Base-by-base conservation (phyloP, 2,797 vertebrate genomes). In the Strix occidentalis region DNA sequence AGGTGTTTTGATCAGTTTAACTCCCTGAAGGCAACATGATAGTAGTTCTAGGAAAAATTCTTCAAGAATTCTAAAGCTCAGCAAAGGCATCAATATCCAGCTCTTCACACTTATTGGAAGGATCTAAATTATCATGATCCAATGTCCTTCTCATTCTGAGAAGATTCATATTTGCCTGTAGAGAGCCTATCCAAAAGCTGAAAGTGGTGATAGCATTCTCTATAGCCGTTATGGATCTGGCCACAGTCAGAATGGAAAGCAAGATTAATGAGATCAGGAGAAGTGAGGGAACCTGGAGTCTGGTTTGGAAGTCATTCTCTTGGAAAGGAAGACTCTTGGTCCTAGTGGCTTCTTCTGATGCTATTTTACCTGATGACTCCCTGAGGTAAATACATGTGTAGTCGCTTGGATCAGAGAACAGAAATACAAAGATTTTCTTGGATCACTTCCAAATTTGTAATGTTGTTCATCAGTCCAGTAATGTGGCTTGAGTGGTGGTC, bases 111-210 rank as follows among this genome's bases (percentile, higher is more conserved):
- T n/a, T 74, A 45, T 7, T 50, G 28, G 31, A 74, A 60, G 5
- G 13, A 69, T 24, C 5, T 12, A 31, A 84, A 58, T 5, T 9
- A 46, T 74, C 29, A 18, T 21, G 29, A 63, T 37, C 7, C 18
- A 65, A 20, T 29, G 37, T 65, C 12, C 15, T 84, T 82, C 16
- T 83, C 43, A 24, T 15, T 46, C 7, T 41, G 19, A 69, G 25
- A 71, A 48, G 15, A 53, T 61, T 54, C 26, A 1, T 57, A 29
- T 50, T 33, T 83, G 20, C 9, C 16, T n/a, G 4, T n/a, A 77
- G 10, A 76, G 6, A 1, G 1, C 3, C 26, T 68, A 45, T 56
- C 16, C 0, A 0, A 45, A 72, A 82, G 15, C 28, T 70, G 11
- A 13, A 57, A 31, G 5, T n/a, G 6, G 2, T 69, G 15, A 39